These are phyloP conservation scores for Brassicogethes aeneus DNA, from an alignment of 2,888 invertebrate species.

Conservation along the genomic window DNA sequence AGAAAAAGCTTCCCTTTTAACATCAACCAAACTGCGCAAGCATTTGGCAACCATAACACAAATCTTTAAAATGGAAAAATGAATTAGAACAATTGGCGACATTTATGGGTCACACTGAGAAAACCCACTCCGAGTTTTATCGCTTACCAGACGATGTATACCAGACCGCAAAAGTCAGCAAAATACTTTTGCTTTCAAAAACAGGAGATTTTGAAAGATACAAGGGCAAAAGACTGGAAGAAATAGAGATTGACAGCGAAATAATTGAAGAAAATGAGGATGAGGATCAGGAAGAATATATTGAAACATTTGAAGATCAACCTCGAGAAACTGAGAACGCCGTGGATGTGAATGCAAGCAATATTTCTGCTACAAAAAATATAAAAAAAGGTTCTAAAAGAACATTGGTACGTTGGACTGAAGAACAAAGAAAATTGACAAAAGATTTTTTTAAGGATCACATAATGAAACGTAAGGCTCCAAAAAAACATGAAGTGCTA, in stretches of 20 bases:
- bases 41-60: conserved; percentile 8
- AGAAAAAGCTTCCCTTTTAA: not conserved
- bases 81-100: conserved; percentile 6
- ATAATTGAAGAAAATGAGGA: conserved; percentile 5
- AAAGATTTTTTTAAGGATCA: not conserved
- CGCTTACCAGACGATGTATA: conserved; percentile 6
- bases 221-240: conserved; percentile 7
- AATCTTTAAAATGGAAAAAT: conserved; percentile 7
- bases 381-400: no score
- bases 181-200: conserved; percentile 4
- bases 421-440: not conserved
- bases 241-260: conserved; percentile 8
- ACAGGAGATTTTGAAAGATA: conserved; percentile 6
- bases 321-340: not conserved
- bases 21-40: conserved; percentile 7
- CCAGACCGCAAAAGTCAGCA: conserved; percentile 6
- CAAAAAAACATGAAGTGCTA: no score
- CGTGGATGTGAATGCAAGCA: not conserved
- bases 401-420: not conserved
- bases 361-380: not conserved
- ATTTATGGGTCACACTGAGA: conserved; percentile 9
- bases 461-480: not conserved
- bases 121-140: conserved; percentile 6
- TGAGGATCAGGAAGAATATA: not conserved
- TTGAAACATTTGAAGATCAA: not conserved